Evolutionary conservation across 2,888 invertebrate genomes (phyloP), one percentile per base, ranked within the genome.

Genomic region (Drosophila demipolita): DNA sequence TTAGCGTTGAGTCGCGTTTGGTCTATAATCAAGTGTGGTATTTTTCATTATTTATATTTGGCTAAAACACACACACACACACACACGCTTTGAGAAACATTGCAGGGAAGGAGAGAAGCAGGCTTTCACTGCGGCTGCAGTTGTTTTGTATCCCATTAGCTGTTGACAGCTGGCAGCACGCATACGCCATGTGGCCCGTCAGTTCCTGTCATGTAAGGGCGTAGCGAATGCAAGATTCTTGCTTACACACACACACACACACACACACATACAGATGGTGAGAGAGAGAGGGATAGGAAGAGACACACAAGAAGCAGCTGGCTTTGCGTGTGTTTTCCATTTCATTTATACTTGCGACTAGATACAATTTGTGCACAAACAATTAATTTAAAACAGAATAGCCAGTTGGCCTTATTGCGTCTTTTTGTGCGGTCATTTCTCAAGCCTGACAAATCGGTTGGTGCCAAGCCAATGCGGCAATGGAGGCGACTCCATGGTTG

Each of bases 171-270:
- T 78, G 76, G 75, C 76, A 83, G 74, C 78, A 83, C 79, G 81
- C 83, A 86, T 83, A 80, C 84, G 87, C 80, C 87, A 87, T 86
- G 89, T 90, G 80, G 78, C 68, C 75, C 86, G 87, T 90, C 86
- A 87, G 78, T 87, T 80, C 80, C 80, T 90, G 87, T 87, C 87
- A 87, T 87, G 87, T 82, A 80, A 82, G 80, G 78, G 84, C 74
- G 78, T 84, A 74, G 45, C 45, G 66, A 48, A 48, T 71, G 66
- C 38, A 40, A n/a, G 38, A n/a, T 57, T 26, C 61, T 63, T 67
- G 53, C 59, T 71, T 38, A 35, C 36, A 33, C 38, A 58, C 42
- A 58, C 49, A 36, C 38, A 38, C 32, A 42, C 20, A 9, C 40
- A 35, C 33, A 23, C n/a, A 42, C 20, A 42, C 12, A 42, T 3